Evolutionary conservation across 2,888 invertebrate species (phyloP), one percentile per base, ranked within the genome.

Genomic region (Oxycera nigricornis): DNA sequence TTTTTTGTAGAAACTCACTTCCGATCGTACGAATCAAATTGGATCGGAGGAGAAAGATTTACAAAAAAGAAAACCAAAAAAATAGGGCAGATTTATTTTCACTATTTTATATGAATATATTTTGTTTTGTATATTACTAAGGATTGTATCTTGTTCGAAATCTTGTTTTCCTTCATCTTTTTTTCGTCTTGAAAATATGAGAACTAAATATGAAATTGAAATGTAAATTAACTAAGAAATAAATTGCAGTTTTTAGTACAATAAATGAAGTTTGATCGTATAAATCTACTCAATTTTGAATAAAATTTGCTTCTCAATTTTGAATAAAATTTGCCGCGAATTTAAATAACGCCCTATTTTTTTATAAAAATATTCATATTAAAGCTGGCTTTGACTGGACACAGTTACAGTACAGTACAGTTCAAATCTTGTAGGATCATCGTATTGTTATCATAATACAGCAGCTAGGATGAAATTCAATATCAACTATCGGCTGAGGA

Each of bases 171-270:
- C n/a, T 9, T 24, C 26, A 46, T 46, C 22, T 67, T 67, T 46
- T 46, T 61, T 22, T 61, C n/a, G n/a, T n/a, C 30, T 30, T 31
- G n/a, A 41, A 31, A 41, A 67, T n/a, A n/a, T 14, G 26, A 22
- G 39, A 62, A 62, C 35, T 35, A 39, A 62, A 30, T 59, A 59
- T 55, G 52, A 55, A 22, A 59, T 59, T 59, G 59, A 59, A 59
- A 39, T 62, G 62, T 62, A 62, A 62, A 62, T 62, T 62, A 55
- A 62, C 62, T 24, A 62, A 62, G 62, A 20, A 62, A 62, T 62
- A 62, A 62, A 62, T 39, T 62, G 62, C 35, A 39, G 62, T 62
- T 39, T 62, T 62, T 62, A 39, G 59, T 59, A 59, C 59, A 59
- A 59, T 55, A 55, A 55, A 22, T 9, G 52, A 55, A 59, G 17